Evolutionary conservation across 2,113 vertebrate species (phyloP), one percentile per base, ranked within the genome.

Genomic region (Dasypus novemcinctus): DNA sequence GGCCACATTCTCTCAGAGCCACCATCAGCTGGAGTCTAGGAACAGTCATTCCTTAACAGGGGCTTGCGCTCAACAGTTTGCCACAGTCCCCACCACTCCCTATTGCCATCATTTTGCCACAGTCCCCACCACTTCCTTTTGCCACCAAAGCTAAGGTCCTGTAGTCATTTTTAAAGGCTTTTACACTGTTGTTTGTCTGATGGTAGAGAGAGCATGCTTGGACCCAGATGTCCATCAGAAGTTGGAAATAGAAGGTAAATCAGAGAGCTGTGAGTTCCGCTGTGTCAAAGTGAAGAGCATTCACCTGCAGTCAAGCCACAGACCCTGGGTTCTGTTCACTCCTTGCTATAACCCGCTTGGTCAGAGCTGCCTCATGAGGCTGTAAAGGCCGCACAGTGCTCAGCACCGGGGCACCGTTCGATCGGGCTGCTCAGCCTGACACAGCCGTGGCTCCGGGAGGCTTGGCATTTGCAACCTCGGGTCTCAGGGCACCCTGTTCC

Each of bases 331-430:
- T 33, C 78, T 33, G 46, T 23, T 84, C 72, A 31, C 59, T 8
- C 36, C 0, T 23, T 68, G 5, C 38, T 33, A 0, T 13, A 0
- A 29, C 38, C 57, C 15, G 4, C 36, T 66, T 0, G 1, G 61
- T 14, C 41, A 38, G 33, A 29, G 72, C 29, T 8, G 11, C 83
- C 72, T n/a, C 1, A 0, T 3, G 2, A 61, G 29, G 54, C 5
- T 21, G 38, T 33, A 15, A 38, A 2, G 23, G 36, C 1, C 54
- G 23, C 2, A 10, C 4, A 14, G 43, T 61, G 78, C 72, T 94
- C 14, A 6, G 31, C 20, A 11, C 57, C 6, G 38, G 33, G 25
- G 4, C n/a, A 29, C 33, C 17, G 20, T 17, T 36, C 5, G 13
- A 43, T 4, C 33, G 14, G 2, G 27, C 52, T 11, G 9, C 54